Base-by-base conservation (phyloP, 2,888 invertebrate genomes). In the Ethmia dodecea region DNA sequence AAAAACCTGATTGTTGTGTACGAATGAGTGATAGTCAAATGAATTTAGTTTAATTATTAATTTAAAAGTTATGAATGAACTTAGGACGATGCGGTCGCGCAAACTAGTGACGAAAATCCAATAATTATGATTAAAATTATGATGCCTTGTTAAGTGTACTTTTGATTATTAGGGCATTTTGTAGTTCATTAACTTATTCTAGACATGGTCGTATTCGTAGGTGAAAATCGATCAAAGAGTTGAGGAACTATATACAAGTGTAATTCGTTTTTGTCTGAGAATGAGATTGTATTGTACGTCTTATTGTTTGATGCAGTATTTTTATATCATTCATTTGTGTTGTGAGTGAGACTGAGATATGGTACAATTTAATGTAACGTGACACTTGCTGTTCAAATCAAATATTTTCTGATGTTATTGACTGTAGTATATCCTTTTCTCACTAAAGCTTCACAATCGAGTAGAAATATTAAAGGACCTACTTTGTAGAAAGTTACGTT, bases 71-170 rank as follows among this genome's bases (percentile, higher is more conserved):
- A 77, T 80, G 78, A 80, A 81, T 81, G 83, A 73, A 65, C 44
- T 77, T 86, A 86, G 71, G 77, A 83, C 80, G 60, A 79, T 86
- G 86, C 86, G 84, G 84, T 84, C 84, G 86, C 84, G 86, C 86
- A 86, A 77, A 80, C 65, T 86, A 86, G 79, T 81, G 67, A 84
- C 84, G 84, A 83, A 78, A 80, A 84, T 84, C 84, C 84, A 84
- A 86, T 84, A 86, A 84, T 80, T 75, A 83, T 71, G 75, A 68
- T 76, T 74, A 67, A 71, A 60, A 62, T 57, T 50, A 68, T 67
- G 76, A 79, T 81, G 83, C 81, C 86, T 84, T 83, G 78, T 75
- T 72, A 60, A 73, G 70, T 77, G 76, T 81, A 80, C 76, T 73
- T 63, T 77, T 78, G 77, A 79, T 72, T 77, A 69, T 74, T 76